Base-by-base conservation (phyloP, 2,888 invertebrate genomes). In the Neuroscelio doddi region DNA sequence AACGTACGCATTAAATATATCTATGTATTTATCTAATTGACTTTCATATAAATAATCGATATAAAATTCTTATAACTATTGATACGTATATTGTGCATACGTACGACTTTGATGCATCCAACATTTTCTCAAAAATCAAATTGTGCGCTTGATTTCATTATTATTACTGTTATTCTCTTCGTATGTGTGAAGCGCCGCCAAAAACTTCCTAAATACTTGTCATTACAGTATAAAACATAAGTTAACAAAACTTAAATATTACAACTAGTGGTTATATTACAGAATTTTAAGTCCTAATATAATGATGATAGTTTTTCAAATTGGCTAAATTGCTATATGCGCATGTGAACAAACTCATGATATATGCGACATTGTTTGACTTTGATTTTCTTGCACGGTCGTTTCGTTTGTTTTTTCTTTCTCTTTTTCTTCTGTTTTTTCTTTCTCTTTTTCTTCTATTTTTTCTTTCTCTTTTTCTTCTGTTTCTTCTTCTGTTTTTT, bases 241-340 rank as follows among this genome's bases (percentile, higher is more conserved):
- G 66, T 80, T 77, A 81, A 81, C 78, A 74, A 74, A 72, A 73
- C 73, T 76, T 72, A 74, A 68, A 72, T 78, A 73, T 74, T 52
- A 47, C 34, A 24, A 77, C 72, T 75, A 77, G 73, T 69, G 70
- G 68, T 77, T 81, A 81, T 71, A 71, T 74, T 77, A 77, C 70
- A 73, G 59, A 61, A 10, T 62, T 32, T 66, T 64, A 46, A 17
- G 62, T 46, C 53, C 45, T 58, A 73, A 50, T 69, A 65, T 64
- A 63, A 63, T 73, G 72, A 67, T 46, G 58, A 68, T 70, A 63
- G 21, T 64, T 61, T 56, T 69, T 68, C 74, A 72, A 79, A 78
- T 82, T 81, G 72, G 76, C 80, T 81, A 78, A 69, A 68, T 71
- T 66, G 51, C 59, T 76, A 68, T 70, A 76, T 77, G 76, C 73